These are phyloP conservation scores for Neotoma lepida DNA, from an alignment of 2,113 vertebrate genomes.

Conservation along the genomic window DNA sequence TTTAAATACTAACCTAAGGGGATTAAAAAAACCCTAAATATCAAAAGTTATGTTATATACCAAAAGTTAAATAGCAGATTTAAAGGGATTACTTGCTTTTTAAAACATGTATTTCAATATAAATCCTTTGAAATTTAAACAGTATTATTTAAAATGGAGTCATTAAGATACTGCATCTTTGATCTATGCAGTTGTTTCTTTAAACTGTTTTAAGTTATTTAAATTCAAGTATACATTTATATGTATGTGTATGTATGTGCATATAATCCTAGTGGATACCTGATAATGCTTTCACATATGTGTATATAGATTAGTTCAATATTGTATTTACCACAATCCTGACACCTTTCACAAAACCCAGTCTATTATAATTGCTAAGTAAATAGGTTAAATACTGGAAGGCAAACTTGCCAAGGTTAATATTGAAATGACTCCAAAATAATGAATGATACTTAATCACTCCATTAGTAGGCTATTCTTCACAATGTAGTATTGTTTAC, in stretches of 20 bases:
- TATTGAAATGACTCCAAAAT: slow-evolving; percentile 3
- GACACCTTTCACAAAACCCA: not conserved
- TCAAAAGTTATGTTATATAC: not conserved
- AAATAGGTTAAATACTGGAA: not conserved
- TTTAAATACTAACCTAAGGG: not conserved
- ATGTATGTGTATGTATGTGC: not conserved
- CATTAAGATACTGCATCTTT: not conserved
- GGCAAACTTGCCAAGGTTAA: not conserved
- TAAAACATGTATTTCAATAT: not conserved
- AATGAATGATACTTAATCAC: not conserved
- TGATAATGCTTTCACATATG: not conserved
- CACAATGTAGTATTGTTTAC: not conserved
- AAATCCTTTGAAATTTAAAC: not conserved
- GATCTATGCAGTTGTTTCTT: not conserved
- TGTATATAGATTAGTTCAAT: not conserved
- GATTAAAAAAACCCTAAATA: not conserved
- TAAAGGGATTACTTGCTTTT: not conserved
- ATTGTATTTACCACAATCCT: not conserved
- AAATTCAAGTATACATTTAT: not conserved
- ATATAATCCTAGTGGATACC: not conserved
- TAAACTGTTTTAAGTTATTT: not conserved
- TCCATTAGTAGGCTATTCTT: not conserved
- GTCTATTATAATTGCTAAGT: not conserved
- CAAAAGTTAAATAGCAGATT: not conserved
- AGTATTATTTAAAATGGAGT: not conserved